A percentile compares a stretch with the other conserved stretches of the same genome.
These are phyloP conservation scores for Dolichomitus sp. DNA, from an alignment of 2,888 invertebrate species.

Conservation along the genomic window DNA sequence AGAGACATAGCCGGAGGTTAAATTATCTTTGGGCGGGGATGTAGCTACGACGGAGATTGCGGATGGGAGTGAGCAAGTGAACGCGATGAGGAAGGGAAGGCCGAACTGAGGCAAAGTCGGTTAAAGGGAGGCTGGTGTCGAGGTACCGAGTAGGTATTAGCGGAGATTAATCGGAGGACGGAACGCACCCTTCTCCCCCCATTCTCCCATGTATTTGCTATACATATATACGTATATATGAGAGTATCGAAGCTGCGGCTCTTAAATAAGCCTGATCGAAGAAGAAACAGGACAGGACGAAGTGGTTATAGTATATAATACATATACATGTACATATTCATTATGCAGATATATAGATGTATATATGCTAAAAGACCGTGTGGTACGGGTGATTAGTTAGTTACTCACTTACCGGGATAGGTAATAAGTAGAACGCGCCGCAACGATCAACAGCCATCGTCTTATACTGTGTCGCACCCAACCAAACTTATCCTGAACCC, in stretches of 20 bases:
- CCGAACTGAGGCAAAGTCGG: slow-evolving; percentile 72
- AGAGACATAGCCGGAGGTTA: slow-evolving; percentile 58
- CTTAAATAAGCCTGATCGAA: slow-evolving; percentile 52
- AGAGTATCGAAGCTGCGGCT: slow-evolving; percentile 43
- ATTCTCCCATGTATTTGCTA: slow-evolving; percentile 53
- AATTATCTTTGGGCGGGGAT: slow-evolving; percentile 58
- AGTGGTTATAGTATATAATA: slow-evolving; percentile 42
- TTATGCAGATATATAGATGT: slow-evolving; percentile 23
- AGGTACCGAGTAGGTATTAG: slow-evolving; percentile 81
- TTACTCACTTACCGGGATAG: slow-evolving; percentile 72
- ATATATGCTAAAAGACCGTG: slow-evolving; percentile 38
- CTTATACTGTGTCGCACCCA: slow-evolving; percentile 33
- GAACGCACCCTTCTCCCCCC: slow-evolving; percentile 39
- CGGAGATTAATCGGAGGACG: slow-evolving; percentile 82
- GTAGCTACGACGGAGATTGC: slow-evolving; percentile 38
- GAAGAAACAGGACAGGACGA: slow-evolving; percentile 67
- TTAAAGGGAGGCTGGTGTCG: slow-evolving; percentile 74
- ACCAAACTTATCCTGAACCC: slow-evolving; percentile 12
- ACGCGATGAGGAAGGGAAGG: slow-evolving; percentile 50
- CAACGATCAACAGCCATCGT: slow-evolving; percentile 46
- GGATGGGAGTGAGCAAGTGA: slow-evolving; percentile 19
- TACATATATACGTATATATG: slow-evolving; percentile 44
- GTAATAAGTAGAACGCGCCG: slow-evolving; percentile 54
- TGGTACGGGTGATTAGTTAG: slow-evolving; percentile 78
- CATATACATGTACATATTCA: slow-evolving; percentile 31